phyloP scores from a whole-genome alignment of 1,140 invertebrate species.

The Drosophila punjabiensis region DNA sequence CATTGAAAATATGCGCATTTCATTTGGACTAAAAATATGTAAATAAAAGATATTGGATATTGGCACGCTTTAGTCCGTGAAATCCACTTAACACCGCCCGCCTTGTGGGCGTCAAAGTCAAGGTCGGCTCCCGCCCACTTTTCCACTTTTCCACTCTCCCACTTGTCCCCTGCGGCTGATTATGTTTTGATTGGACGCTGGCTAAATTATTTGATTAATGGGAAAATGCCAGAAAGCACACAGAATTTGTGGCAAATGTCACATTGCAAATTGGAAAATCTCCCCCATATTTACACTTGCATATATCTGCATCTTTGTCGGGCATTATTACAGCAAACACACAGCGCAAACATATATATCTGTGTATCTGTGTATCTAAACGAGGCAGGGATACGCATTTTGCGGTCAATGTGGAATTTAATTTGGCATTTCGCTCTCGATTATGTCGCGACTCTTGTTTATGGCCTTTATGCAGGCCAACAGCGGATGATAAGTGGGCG shows the following conservation, averaged over 20 bases:
- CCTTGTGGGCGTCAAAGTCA: slow-evolving; percentile 15
- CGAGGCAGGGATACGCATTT: slow-evolving; percentile 17
- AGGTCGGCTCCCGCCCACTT: slow-evolving; percentile 15
- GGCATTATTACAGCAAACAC: slow-evolving; percentile 2
- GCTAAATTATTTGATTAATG: slow-evolving; percentile 53
- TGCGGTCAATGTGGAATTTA: slow-evolving; percentile 44
- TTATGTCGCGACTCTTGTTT: slow-evolving; percentile 32
- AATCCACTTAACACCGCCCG: neutral
- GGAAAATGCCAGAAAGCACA: slow-evolving; percentile 16
- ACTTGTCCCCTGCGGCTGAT: slow-evolving; percentile 1
- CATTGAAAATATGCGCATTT: slow-evolving; percentile 1
- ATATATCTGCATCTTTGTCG: slow-evolving; percentile 12
- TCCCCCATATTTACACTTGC: slow-evolving; percentile 19
- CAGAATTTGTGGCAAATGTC: slow-evolving; percentile 25
- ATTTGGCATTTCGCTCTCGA: slow-evolving; percentile 35
- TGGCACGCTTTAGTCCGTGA: neutral
- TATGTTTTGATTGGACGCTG: slow-evolving; percentile 32
- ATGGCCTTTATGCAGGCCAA: slow-evolving; percentile 15
- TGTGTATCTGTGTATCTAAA: neutral
- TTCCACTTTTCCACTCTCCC: neutral
- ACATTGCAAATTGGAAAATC: slow-evolving; percentile 43
- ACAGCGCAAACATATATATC: neutral
- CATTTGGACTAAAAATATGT: neutral
- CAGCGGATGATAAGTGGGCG: slow-evolving; percentile 29
- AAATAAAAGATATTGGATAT: neutral